Conservation (phyloP, 2,797 vertebrate genomes). For the Alosa sapidissima region DNA sequence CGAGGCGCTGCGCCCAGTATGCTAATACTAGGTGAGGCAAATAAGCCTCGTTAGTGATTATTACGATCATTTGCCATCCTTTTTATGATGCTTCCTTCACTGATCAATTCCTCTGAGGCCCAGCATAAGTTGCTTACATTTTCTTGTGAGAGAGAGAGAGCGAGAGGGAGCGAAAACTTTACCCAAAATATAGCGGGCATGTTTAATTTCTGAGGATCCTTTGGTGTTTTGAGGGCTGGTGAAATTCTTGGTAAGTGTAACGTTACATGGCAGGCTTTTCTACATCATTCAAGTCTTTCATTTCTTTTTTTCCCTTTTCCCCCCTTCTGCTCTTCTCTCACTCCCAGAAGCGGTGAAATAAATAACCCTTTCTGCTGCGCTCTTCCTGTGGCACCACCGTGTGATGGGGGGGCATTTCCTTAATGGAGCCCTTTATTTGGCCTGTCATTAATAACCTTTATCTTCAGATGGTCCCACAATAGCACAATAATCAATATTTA, state of each 20-base stretch:
- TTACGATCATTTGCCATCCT: slow-evolving; percentile 18
- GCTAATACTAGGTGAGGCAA: slow-evolving; percentile 18
- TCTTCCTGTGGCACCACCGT: slow-evolving; percentile 47
- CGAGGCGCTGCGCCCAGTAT: neutral
- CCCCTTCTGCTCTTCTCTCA: slow-evolving; percentile 45
- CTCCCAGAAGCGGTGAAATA: slow-evolving; percentile 47
- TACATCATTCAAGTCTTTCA: slow-evolving; percentile 1
- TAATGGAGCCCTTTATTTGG: slow-evolving; percentile 53
- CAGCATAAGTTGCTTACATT: slow-evolving; percentile 6
- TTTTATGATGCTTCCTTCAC: neutral
- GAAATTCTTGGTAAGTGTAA: slow-evolving; percentile 55
- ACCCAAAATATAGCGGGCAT: slow-evolving; percentile 5
- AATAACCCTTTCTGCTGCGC: slow-evolving; percentile 45
- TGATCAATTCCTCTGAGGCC: slow-evolving; percentile 1
- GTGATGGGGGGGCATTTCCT: slow-evolving; percentile 51
- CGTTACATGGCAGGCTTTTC: slow-evolving; percentile 34
- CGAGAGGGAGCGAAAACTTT: neutral
- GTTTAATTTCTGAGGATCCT: slow-evolving; percentile 28
- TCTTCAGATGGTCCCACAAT: slow-evolving; percentile 38
- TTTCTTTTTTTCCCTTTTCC: neutral
- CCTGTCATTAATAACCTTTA: slow-evolving; percentile 51
- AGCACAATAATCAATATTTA: slow-evolving; percentile 51
- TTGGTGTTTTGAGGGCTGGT: slow-evolving; percentile 51
- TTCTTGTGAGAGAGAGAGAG: slow-evolving; percentile 4
- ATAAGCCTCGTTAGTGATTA: slow-evolving; percentile 24